These are phyloP conservation scores for Origma solitaria DNA, from an alignment of 2,113 vertebrate species.

Conservation along the genomic window DNA sequence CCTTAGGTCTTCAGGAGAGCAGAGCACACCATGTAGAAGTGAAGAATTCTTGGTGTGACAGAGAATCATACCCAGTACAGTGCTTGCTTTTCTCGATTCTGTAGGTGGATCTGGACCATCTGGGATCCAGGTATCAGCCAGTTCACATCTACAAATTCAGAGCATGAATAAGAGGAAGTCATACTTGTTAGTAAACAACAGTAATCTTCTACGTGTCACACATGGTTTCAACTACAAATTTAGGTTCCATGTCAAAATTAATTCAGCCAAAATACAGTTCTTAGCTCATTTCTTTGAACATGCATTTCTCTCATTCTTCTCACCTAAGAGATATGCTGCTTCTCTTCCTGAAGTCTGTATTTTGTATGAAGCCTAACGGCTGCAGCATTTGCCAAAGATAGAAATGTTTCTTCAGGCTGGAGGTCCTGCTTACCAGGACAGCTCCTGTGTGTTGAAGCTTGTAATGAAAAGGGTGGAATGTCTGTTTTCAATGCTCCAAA, in stretches of 20 bases:
- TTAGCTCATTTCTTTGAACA: background rate
- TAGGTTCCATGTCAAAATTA: background rate
- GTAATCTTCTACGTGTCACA: background rate
- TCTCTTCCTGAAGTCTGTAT: background rate
- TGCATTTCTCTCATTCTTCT: background rate
- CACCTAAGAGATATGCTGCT: background rate
- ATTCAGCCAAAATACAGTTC: background rate
- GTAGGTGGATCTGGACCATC: too few relatives aligned
- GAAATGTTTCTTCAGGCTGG: background rate
- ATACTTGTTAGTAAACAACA: background rate
- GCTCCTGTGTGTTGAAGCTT: background rate
- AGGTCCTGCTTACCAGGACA: background rate
- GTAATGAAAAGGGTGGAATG: background rate
- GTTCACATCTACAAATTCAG: background rate
- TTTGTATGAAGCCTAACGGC: background rate
- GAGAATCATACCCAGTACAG: background rate
- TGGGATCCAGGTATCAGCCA: background rate
- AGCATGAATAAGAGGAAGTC: background rate
- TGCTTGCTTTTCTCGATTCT: background rate
- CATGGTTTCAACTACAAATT: background rate
- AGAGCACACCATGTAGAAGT: background rate
- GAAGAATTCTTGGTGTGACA: background rate
- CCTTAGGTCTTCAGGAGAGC: background rate
- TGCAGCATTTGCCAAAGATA: background rate
- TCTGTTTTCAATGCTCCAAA: background rate